A percentile compares a stretch with the other conserved stretches of the same genome.
Conservation (phyloP, 1,140 invertebrate genomes). For the Conus betulinus region DNA sequence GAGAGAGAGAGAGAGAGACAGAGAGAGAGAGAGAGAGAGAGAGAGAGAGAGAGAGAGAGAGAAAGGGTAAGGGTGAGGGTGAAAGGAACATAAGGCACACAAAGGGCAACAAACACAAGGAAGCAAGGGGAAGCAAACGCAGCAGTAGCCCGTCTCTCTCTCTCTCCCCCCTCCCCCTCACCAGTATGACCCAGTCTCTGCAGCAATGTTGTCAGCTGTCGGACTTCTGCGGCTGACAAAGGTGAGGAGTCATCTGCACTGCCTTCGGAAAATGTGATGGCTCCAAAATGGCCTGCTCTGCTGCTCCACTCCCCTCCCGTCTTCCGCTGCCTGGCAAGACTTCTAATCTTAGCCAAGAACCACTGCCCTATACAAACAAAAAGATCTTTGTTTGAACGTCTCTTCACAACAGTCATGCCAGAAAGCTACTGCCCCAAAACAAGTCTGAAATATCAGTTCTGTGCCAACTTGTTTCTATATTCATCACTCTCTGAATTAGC, state of each 20-base stretch:
- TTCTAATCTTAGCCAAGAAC: constrained; percentile 31
- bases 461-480: no score
- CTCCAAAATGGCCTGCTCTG: constrained; percentile 29
- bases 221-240: constrained; percentile 47
- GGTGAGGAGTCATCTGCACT: constrained; percentile 2
- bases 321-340: background rate
- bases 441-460: no score
- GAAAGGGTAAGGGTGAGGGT: background rate
- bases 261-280: constrained; percentile 31
- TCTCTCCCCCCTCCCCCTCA: constrained; percentile 38
- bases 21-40: background rate
- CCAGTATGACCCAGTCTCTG: constrained; percentile 50
- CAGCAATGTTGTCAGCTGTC: constrained; percentile 45
- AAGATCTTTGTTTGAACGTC: no score
- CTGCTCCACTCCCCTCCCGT: constrained; percentile 3
- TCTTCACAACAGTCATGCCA: background rate
- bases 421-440: no score
- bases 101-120: background rate
- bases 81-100: background rate
- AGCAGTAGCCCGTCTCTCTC: background rate
- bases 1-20: background rate
- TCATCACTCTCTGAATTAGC: no score
- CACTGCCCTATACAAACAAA: constrained; percentile 35
- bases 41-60: background rate
- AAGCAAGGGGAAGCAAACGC: background rate